Percentiles rank a stretch among this genome's conserved stretches.
phyloP scores from a whole-genome alignment of 1,140 invertebrate genomes.

The Neodiprion virginianus region DNA sequence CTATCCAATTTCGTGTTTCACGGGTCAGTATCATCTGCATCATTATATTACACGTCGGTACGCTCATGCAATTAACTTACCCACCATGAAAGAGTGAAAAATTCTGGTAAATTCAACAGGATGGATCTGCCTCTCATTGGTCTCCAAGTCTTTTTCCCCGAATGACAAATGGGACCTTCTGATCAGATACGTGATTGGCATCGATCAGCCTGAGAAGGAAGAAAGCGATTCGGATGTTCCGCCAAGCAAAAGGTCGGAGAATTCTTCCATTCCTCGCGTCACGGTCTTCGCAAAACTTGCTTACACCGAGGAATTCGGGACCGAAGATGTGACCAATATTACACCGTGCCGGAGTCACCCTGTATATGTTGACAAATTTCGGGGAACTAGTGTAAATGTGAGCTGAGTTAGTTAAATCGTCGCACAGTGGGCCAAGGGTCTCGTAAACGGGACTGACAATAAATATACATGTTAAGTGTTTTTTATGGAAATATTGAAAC shows the following conservation, averaged over 20 bases:
- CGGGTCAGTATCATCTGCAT: conserved; percentile 27
- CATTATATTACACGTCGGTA: too few species aligned
- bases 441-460: too few species aligned
- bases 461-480: too few species aligned
- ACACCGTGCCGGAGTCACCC: too few species aligned
- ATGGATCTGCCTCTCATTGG: conserved; percentile 34
- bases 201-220: conserved; percentile 28
- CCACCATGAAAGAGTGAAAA: too few species aligned
- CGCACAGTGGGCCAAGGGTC: too few species aligned
- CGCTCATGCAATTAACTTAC: not conserved
- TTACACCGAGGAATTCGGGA: not conserved
- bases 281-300: not conserved
- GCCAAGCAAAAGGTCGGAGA: conserved; percentile 4
- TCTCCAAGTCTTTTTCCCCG: conserved; percentile 28
- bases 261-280: not conserved
- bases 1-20: conserved; percentile 35
- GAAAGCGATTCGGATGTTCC: not conserved
- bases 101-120: conserved; percentile 22
- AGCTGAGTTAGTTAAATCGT: too few species aligned
- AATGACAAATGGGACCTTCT: conserved; percentile 40
- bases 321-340: not conserved
- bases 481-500: too few species aligned
- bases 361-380: too few species aligned
- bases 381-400: too few species aligned
- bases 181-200: conserved; percentile 34